Evolutionary conservation across 23 tunicate genomes (phyloP), one percentile per base, ranked within the genome.

Genomic region (Phallusia fumigata): DNA sequence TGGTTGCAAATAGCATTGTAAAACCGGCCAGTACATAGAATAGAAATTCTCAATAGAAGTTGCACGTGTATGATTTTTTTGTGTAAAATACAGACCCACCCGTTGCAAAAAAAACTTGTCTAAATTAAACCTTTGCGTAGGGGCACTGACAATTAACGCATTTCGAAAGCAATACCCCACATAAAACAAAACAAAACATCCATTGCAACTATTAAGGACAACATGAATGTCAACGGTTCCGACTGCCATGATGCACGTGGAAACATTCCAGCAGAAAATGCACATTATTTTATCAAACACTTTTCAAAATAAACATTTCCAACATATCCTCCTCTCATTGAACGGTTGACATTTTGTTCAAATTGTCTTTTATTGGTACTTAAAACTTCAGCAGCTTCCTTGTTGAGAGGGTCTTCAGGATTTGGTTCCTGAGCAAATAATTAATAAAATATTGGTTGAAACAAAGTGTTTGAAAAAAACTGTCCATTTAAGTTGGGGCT

Each of bases 401-500:
- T 88, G 77, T 96, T 96, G 31, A 96, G 82, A 0, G 99, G 99
- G 69, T 96, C 99, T 75, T 96, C 99, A 13, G 99, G 95, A 72
- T 96, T 96, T 10, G 99, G 99, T 53, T 96, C 99, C 97, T 91
- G 52, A 10, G 47, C 47, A 40, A 40, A 40, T n/a, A n/a, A n/a
- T n/a, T n/a, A n/a, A n/a, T n/a, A n/a, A n/a, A n/a, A n/a, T n/a
- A n/a, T n/a, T n/a, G n/a, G n/a, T n/a, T n/a, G n/a, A n/a, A n/a
- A n/a, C n/a, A n/a, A n/a, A n/a, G n/a, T n/a, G n/a, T n/a, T n/a
- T n/a, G n/a, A n/a, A n/a, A n/a, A n/a, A n/a, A n/a, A n/a, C n/a
- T n/a, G n/a, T n/a, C n/a, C n/a, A n/a, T n/a, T n/a, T n/a, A n/a
- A n/a, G n/a, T n/a, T n/a, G n/a, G n/a, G n/a, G n/a, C n/a, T n/a